phyloP scores from a whole-genome alignment of 1,140 invertebrate genomes.

The Micrasema longulum region DNA sequence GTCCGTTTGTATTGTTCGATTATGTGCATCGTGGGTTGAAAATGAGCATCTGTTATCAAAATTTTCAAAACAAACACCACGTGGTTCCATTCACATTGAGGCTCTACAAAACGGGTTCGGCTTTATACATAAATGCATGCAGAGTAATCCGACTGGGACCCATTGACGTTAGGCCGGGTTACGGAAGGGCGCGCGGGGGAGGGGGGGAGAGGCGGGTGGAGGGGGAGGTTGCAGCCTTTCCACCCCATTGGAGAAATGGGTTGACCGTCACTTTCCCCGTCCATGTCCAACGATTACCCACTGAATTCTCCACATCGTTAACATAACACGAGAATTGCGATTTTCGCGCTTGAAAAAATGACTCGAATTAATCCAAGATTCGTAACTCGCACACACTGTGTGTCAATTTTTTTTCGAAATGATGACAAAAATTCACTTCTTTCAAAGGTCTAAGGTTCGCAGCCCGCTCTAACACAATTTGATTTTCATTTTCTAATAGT shows the following conservation, averaged over 20 bases:
- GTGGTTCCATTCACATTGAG: not conserved
- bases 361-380: no score
- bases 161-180: slow-evolving; percentile 22
- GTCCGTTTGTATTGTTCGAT: no score
- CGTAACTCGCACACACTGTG: no score
- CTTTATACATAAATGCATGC: slow-evolving; percentile 28
- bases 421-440: no score
- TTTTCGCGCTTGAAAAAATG: no score
- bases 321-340: no score
- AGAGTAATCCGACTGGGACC: slow-evolving; percentile 5
- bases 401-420: no score
- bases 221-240: not conserved
- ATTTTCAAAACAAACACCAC: not conserved
- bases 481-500: no score
- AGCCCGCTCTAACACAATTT: no score
- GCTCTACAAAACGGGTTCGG: not conserved
- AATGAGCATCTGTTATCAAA: not conserved
- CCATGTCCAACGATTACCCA: slow-evolving; percentile 13
- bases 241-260: slow-evolving; percentile 6
- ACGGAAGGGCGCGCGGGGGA: not conserved
- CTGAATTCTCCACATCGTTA: slow-evolving; percentile 11
- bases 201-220: not conserved
- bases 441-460: no score
- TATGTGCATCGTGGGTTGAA: no score
- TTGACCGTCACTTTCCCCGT: not conserved